Conservation (phyloP, 2,113 vertebrate species). For the Mohoua ochrocephala region DNA sequence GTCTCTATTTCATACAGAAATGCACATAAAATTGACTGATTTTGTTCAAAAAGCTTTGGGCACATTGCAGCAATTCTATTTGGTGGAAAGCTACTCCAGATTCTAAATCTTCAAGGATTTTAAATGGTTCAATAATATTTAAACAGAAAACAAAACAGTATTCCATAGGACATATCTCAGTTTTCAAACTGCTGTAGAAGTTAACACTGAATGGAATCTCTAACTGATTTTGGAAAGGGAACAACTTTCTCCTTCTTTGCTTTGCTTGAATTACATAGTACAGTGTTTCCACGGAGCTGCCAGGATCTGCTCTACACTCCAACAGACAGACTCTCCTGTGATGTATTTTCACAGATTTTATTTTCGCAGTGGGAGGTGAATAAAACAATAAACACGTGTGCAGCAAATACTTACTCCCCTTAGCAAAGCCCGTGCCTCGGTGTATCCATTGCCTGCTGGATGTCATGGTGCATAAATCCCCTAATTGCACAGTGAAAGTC, state of each 20-base stretch:
- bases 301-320: background rate
- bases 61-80: background rate
- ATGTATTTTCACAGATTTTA: background rate
- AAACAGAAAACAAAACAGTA: background rate
- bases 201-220: background rate
- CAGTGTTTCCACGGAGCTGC: background rate
- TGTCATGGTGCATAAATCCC: background rate
- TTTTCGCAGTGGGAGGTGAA: background rate
- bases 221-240: background rate
- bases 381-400: background rate
- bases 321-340: background rate
- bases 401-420: background rate
- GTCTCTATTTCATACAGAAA: background rate
- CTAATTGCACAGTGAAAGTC: background rate
- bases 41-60: background rate
- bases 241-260: background rate
- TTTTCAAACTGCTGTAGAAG: background rate
- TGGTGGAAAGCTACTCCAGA: background rate
- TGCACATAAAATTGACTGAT: background rate
- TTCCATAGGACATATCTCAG: background rate
- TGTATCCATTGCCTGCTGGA: background rate
- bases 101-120: background rate
- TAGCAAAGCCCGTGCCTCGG: fast-evolving
- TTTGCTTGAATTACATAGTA: background rate
- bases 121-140: background rate